phyloP scores from a whole-genome alignment of 2,797 vertebrate genomes.

The Sebastes kiyomatsui region DNA sequence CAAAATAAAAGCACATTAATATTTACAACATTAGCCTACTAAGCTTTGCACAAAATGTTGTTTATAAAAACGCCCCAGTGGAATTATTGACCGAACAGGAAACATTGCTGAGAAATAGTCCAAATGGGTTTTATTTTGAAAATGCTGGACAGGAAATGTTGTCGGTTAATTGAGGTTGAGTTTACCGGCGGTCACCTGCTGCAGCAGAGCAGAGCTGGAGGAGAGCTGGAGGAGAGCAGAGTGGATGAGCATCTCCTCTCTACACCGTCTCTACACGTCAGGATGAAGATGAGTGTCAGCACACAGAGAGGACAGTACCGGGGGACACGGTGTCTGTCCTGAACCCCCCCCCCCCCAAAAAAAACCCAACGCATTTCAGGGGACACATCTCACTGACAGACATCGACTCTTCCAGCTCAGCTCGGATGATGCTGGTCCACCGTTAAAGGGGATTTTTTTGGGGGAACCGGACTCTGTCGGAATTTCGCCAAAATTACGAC shows the following conservation, averaged over 20 bases:
- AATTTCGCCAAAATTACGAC: conserved; percentile 74
- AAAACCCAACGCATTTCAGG: background rate
- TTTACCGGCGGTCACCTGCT: conserved; percentile 47
- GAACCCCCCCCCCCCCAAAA: too few relatives aligned
- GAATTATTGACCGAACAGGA: background rate
- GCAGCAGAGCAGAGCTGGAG: conserved; percentile 31
- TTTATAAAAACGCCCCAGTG: background rate
- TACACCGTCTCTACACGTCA: background rate
- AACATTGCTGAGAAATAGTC: background rate
- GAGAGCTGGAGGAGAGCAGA: background rate
- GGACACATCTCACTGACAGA: background rate
- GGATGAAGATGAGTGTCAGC: background rate
- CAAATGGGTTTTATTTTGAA: conserved; percentile 44
- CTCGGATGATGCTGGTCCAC: conserved; percentile 18
- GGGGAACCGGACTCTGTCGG: conserved; percentile 8
- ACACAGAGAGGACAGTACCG: background rate
- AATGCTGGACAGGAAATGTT: conserved; percentile 1
- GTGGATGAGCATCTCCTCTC: background rate
- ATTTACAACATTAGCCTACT: too few relatives aligned
- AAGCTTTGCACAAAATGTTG: background rate
- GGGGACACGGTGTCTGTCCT: background rate
- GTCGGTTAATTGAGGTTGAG: accelerated
- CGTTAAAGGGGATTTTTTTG: background rate
- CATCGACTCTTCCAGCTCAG: conserved; percentile 4
- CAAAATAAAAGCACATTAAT: background rate